phyloP scores from a whole-genome alignment of 1,140 invertebrate species.

The Oncopodura yosiiana region DNA sequence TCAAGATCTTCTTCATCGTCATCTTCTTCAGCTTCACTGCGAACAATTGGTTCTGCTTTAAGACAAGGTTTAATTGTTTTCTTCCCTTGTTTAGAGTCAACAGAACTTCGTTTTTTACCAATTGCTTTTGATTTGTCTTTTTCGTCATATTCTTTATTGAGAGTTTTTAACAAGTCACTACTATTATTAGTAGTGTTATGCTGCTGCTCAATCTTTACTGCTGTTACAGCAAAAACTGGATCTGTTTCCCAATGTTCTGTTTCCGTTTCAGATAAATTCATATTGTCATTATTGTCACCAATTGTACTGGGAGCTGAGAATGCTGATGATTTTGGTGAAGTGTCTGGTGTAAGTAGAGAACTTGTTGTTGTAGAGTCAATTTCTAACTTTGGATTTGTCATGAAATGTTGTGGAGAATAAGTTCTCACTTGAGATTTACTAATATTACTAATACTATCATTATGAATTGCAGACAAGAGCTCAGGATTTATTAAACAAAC shows the following conservation, averaged over 20 bases:
- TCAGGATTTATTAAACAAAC: no score
- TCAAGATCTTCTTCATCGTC: constrained; percentile 3
- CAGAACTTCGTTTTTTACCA: background rate
- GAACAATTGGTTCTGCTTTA: constrained; percentile 28
- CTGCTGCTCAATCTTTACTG: constrained; percentile 16
- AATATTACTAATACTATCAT: no score
- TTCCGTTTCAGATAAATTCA: constrained; percentile 3
- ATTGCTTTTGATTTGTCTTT: constrained; percentile 2
- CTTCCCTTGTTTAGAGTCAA: background rate
- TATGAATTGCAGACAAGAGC: no score
- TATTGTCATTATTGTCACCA: background rate
- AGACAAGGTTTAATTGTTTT: constrained; percentile 29
- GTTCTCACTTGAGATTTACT: no score
- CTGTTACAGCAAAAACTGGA: constrained; percentile 23
- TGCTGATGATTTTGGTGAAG: background rate
- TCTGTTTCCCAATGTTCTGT: constrained; percentile 20
- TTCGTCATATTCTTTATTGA: no score
- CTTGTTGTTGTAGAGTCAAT: background rate
- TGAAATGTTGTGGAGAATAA: no score
- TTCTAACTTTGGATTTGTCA: background rate
- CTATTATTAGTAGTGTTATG: no score
- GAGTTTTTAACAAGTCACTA: no score
- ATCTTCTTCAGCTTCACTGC: background rate
- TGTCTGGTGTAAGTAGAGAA: background rate
- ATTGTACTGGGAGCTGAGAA: background rate